Conservation (phyloP, 2,888 invertebrate species). For the Lepidocyrtinus sp. region DNA sequence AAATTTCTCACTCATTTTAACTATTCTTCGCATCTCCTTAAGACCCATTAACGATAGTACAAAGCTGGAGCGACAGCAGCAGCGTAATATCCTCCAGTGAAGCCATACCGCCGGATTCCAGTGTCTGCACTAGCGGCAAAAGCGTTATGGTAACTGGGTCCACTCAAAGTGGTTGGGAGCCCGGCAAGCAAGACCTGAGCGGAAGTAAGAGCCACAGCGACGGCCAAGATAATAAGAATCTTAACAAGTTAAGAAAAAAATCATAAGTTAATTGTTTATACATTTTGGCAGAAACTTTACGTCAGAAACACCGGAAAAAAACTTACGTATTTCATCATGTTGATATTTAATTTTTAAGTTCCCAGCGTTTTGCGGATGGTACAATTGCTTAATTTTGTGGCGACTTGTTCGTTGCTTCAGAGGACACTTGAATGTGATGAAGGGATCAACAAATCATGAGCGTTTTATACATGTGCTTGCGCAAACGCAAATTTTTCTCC, state of each 20-base stretch:
- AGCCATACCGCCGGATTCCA: conserved; percentile 59
- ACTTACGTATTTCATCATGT: conserved; percentile 53
- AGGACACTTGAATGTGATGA: conserved; percentile 10
- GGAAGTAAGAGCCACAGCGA: conserved; percentile 33
- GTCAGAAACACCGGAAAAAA: neutral
- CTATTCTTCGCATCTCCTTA: too few relatives aligned
- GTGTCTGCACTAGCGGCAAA: conserved; percentile 53
- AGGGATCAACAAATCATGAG: conserved; percentile 14
- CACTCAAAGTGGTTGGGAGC: conserved; percentile 33
- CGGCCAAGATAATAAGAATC: conserved; percentile 40
- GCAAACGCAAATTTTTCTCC: neutral
- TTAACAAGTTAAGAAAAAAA: neutral
- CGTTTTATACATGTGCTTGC: conserved; percentile 35
- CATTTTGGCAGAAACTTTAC: neutral
- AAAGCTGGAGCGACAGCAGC: too few relatives aligned
- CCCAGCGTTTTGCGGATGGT: conserved; percentile 11
- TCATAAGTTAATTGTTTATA: neutral
- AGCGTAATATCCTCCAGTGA: conserved; percentile 59
- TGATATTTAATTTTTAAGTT: conserved; percentile 3
- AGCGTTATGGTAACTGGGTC: conserved; percentile 51
- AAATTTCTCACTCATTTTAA: too few relatives aligned
- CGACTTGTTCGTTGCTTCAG: conserved; percentile 11
- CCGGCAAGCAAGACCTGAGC: conserved; percentile 34
- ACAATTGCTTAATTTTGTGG: neutral
- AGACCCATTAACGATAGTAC: too few relatives aligned